Percentiles rank a stretch among this genome's conserved stretches.
Conservation (phyloP, 2,113 vertebrate genomes). For the Vulpes vulpes region DNA sequence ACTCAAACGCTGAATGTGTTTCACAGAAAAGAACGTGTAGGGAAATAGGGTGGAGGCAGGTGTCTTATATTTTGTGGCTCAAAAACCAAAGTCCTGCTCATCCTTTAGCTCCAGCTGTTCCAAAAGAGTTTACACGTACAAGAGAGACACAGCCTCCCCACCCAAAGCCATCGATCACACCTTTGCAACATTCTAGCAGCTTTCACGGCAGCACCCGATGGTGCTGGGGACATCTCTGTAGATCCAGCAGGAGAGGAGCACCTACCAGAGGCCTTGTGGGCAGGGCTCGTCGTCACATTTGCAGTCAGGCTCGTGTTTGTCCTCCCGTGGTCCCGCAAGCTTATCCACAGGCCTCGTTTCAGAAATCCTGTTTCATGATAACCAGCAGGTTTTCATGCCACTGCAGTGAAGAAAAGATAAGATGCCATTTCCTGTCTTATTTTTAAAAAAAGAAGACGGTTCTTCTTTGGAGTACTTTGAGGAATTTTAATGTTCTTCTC, state of each 20-base stretch:
- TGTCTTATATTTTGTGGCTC: slow-evolving; percentile 27
- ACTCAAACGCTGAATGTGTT: neutral
- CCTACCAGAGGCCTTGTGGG: neutral
- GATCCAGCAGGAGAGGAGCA: neutral
- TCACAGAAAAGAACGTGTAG: neutral
- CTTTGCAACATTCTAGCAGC: slow-evolving; percentile 38
- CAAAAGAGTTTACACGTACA: slow-evolving; percentile 29
- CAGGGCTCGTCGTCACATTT: neutral
- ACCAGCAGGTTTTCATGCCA: neutral
- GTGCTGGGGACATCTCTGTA: neutral
- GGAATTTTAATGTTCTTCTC: neutral
- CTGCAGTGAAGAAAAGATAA: neutral
- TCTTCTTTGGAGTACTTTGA: neutral
- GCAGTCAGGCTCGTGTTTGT: neutral
- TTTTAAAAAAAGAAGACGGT: neutral
- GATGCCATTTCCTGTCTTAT: neutral
- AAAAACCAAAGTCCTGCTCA: slow-evolving; percentile 49
- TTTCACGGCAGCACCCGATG: slow-evolving; percentile 29
- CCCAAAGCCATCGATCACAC: neutral
- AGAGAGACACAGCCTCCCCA: neutral
- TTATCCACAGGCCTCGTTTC: neutral
- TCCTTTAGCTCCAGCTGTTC: neutral
- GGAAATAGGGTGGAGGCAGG: slow-evolving; percentile 58
- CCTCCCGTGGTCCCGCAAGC: neutral
- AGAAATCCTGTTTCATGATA: neutral